Base-by-base conservation (phyloP, 2,888 invertebrate species). In the Helicoverpa assulta region DNA sequence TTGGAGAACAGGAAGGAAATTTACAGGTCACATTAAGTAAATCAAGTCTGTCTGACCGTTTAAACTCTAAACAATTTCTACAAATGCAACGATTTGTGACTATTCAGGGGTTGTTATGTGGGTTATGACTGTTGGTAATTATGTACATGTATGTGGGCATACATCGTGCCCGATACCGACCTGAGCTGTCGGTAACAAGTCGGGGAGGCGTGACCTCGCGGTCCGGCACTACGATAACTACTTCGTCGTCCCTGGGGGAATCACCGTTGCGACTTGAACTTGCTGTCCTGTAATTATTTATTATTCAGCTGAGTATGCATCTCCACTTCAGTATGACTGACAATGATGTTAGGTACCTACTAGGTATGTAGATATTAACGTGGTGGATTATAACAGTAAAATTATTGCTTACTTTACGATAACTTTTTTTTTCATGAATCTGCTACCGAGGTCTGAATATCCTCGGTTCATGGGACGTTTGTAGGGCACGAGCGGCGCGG, bases 351-450 rank as follows among this genome's bases (percentile, higher is more conserved):
- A 43, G 14, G 12, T 43, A 47, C 6, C 5, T 26, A 26, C 2
- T 26, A 26, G 26, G 26, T 26, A 26, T 2, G 26, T 26, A 47
- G 47, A n/a, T 47, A 47, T 47, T 16, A n/a, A n/a, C n/a, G 47
- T 47, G 4, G 26, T n/a, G 5, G 16, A 19, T 19, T 26, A 50
- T 26, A 14, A 14, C 12, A 37, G 37, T 26, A 56, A 67, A 10
- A 47, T 19, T 40, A 59, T 43, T 60, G 85, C 93, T 94, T 91
- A 98, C 98, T 98, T 97, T 87, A 98, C 96, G 60, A 98, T 98
- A 70, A 98, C 98, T 92, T 98, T 97, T 94, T 98, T 98, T 90
- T 98, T 97, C 88, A 93, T 92, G 85, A 98, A 97, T 89, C 98
- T 96, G 90, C 97, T 97, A 80, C 98, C 97, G 82, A 98, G 96